Conservation (phyloP, 2,113 vertebrate species). For the Ceratotherium simum region DNA sequence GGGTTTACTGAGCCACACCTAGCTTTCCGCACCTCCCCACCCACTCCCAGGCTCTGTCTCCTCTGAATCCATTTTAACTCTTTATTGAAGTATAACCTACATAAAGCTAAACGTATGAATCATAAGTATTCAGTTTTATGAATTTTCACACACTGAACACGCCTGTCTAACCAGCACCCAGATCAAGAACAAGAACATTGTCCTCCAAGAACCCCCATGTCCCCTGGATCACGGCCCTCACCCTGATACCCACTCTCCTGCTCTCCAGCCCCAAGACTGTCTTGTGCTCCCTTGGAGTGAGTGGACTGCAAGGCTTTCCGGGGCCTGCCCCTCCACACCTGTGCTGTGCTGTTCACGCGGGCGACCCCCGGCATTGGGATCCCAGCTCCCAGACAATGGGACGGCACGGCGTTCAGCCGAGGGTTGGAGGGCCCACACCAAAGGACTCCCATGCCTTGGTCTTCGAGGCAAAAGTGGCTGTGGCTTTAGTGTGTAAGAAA, state of each 20-base stretch:
- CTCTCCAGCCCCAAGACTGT: too few relatives aligned
- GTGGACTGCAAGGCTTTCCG: too few relatives aligned
- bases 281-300: background rate
- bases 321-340: too few relatives aligned
- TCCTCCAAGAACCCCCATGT: background rate
- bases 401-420: accelerated
- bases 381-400: background rate
- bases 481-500: too few relatives aligned
- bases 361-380: background rate
- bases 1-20: background rate
- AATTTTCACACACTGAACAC: background rate
- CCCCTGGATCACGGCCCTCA: background rate
- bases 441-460: background rate
- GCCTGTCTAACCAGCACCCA: background rate
- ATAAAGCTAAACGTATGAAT: too few relatives aligned
- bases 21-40: background rate
- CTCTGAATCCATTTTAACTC: background rate
- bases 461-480: background rate
- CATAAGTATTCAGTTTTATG: background rate
- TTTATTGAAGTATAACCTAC: background rate
- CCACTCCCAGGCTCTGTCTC: background rate
- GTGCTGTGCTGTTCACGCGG: too few relatives aligned
- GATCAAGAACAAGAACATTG: too few relatives aligned
- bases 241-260: too few relatives aligned
- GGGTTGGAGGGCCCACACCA: background rate